phyloP scores from a whole-genome alignment of 2,113 vertebrate species.

The Stigmatopora argus region DNA sequence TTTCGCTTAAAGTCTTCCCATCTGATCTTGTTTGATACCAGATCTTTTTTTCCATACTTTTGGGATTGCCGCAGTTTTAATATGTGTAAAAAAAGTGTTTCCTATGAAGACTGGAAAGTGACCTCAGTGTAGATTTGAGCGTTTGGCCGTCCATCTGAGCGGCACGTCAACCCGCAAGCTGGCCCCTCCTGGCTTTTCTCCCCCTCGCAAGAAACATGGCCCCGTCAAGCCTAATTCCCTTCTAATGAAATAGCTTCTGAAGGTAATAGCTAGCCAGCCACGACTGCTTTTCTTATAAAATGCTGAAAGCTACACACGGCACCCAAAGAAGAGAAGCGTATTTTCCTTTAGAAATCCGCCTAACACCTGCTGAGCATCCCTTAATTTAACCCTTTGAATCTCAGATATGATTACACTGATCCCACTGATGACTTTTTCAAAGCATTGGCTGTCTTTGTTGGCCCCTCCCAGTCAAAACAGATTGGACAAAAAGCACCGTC shows the following conservation, averaged over 20 bases:
- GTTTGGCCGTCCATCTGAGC: constrained; percentile 59
- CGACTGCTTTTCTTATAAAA: constrained; percentile 39
- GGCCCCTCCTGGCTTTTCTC: constrained; percentile 54
- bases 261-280: constrained; percentile 34
- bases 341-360: constrained; percentile 14
- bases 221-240: constrained; percentile 64
- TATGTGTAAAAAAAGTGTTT: not conserved
- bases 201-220: constrained; percentile 48
- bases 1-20: too few species aligned
- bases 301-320: constrained; percentile 24
- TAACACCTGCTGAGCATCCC: constrained; percentile 27
- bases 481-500: too few species aligned
- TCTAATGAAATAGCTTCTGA: constrained; percentile 68
- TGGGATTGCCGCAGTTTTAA: too few species aligned
- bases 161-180: constrained; percentile 59
- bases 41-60: too few species aligned
- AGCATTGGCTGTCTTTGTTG: not conserved
- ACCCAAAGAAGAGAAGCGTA: constrained; percentile 27
- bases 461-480: not conserved
- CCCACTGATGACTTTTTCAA: too few species aligned
- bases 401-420: too few species aligned
- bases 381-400: constrained; percentile 24
- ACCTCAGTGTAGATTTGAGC: not conserved
- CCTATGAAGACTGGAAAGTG: not conserved
- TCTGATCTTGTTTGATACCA: too few species aligned